Percentiles rank a stretch among this genome's conserved stretches.
These are phyloP conservation scores for Leucosticte australis DNA, from an alignment of 2,113 vertebrate genomes.

Conservation along the genomic window DNA sequence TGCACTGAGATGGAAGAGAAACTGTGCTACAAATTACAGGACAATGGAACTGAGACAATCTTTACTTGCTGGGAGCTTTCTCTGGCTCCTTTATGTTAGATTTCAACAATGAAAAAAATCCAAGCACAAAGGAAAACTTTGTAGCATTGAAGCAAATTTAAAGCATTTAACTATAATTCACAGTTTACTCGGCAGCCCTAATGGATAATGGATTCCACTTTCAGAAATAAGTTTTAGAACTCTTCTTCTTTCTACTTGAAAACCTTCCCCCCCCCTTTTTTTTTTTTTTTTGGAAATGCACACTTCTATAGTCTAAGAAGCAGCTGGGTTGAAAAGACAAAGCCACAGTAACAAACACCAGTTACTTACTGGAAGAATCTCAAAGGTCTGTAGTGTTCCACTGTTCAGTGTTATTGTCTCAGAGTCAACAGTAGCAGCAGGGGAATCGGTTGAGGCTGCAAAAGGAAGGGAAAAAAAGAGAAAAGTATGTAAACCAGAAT, in stretches of 20 bases:
- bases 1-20: neutral
- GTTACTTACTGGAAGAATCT: constrained; percentile 92
- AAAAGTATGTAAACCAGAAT: constrained; percentile 10
- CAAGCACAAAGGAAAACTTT: neutral
- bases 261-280: neutral
- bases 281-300: neutral
- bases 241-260: neutral
- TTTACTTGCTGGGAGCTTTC: neutral
- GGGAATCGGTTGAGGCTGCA: constrained; percentile 77
- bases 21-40: neutral
- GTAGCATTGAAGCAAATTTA: neutral
- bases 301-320: neutral
- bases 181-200: neutral
- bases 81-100: neutral
- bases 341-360: neutral
- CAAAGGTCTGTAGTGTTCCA: constrained; percentile 92
- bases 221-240: neutral
- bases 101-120: neutral
- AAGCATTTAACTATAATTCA: neutral
- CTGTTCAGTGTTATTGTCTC: constrained; percentile 93
- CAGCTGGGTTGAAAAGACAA: neutral
- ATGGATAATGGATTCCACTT: neutral
- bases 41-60: neutral
- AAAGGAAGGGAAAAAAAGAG: constrained; percentile 16
- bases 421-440: constrained; percentile 80